Percentiles rank a stretch among this genome's conserved stretches.
Conservation (phyloP, 2,113 vertebrate species). For the Ceyx cyanopectus region DNA sequence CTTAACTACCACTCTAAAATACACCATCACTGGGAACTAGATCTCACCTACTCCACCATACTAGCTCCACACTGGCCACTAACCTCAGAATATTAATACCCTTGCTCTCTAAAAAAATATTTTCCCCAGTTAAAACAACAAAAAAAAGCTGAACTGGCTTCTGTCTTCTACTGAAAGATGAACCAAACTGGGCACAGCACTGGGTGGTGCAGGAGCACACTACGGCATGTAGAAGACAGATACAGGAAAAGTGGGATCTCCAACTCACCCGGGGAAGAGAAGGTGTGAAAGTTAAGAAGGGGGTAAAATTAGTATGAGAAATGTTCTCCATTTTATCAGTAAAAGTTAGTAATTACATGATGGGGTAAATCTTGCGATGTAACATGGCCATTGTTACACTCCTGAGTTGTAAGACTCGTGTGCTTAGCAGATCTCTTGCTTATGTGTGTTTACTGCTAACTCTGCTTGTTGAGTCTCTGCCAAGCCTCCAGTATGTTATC, state of each 20-base stretch:
- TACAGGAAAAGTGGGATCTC: neutral
- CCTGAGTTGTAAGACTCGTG: neutral
- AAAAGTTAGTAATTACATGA: neutral
- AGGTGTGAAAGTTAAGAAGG: neutral
- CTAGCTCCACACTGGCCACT: neutral
- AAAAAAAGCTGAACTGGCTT: neutral
- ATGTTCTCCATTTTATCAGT: neutral
- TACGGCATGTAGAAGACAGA: neutral
- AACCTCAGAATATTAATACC: neutral
- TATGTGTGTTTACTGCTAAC: neutral
- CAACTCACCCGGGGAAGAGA: neutral
- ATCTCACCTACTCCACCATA: neutral
- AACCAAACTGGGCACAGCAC: neutral
- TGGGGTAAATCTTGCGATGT: neutral
- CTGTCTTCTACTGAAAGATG: neutral
- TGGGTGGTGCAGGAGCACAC: neutral
- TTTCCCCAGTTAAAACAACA: neutral
- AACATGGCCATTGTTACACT: neutral
- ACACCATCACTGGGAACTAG: neutral
- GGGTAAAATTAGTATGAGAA: neutral
- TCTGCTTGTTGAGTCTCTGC: neutral
- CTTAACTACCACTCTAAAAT: neutral
- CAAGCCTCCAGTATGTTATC: conserved; percentile 14
- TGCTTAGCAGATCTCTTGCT: conserved; percentile 29
- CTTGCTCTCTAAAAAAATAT: neutral